Base-by-base conservation (phyloP, 2,888 invertebrate genomes). In the Catocala sponsa region DNA sequence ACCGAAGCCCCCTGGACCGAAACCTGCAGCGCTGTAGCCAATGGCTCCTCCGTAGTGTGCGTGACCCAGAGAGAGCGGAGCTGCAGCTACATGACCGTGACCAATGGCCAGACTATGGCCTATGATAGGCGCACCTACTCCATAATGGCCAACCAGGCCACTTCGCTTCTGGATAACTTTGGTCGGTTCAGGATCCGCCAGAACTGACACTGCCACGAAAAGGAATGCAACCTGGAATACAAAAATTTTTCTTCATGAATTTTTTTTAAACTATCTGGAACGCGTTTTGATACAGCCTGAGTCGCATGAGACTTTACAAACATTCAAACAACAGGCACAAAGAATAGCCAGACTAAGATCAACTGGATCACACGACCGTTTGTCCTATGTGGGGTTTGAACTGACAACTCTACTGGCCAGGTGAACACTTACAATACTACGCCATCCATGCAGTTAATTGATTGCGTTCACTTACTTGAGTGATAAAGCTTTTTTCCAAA, bases 151-250 rank as follows among this genome's bases (percentile, higher is more conserved):
- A 1, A 88, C 79, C 0, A 91, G 79, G 4, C 94, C 94, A 57
- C 94, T 94, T 10, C 94, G 88, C 73, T 94, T 94, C 73, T 94
- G 88, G 46, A 94, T 76, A 72, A 91, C 91, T 86, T 94, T 93
- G 77, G 88, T 89, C 65, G 92, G 91, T 81, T 92, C 77, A 6
- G 78, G 77, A 33, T 79, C 92, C 0, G 90, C 92, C 6, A 93
- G 82, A 82, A 89, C 92, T 72, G 91, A 85, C 49, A 88, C 88
- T 65, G 87, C 81, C 83, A 91, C 60, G 74, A 90, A 85, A 48
- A 93, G 77, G 35, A 91, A 68, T 81, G 88, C 79, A 62, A 91
- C 72, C 94, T 94, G 89, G 25, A 91, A 91, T 11, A 43, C 6
- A 32, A 32, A 15, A 10, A 11, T 42, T 42, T 25, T 25, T 25